These are phyloP conservation scores for Drosophila athabasca DNA, from an alignment of 1,140 invertebrate species.

Conservation along the genomic window DNA sequence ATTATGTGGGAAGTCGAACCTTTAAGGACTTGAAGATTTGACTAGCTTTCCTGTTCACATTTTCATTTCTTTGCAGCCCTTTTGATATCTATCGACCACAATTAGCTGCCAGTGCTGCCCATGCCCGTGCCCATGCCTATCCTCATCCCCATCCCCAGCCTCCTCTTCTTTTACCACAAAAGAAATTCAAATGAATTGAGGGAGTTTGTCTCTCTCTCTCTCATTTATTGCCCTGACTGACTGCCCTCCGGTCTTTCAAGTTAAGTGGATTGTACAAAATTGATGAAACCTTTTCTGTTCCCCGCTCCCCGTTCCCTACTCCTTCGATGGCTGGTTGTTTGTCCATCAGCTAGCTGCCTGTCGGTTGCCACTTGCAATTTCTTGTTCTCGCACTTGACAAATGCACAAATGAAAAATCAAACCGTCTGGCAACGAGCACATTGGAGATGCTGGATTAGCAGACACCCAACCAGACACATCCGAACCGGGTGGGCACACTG, in stretches of 20 bases:
- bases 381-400: slow-evolving; percentile 56
- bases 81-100: not conserved
- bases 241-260: slow-evolving; percentile 41
- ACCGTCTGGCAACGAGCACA: slow-evolving; percentile 22
- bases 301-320: not conserved
- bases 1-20: too few species aligned
- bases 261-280: slow-evolving; percentile 70
- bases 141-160: not conserved
- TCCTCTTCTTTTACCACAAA: not conserved
- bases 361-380: slow-evolving; percentile 63
- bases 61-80: not conserved
- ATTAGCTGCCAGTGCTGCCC: slow-evolving; percentile 8
- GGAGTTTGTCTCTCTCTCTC: not conserved
- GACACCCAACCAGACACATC: not conserved
- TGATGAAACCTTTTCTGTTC: slow-evolving; percentile 53
- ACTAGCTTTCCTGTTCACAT: too few species aligned
- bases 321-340: slow-evolving; percentile 28
- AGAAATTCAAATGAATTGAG: slow-evolving; percentile 37
- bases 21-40: too few species aligned
- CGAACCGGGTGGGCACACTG: not conserved
- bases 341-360: slow-evolving; percentile 31
- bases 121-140: not conserved
- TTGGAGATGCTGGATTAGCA: slow-evolving; percentile 38
- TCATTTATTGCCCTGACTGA: slow-evolving; percentile 5
- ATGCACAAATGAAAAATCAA: slow-evolving; percentile 71